Percentiles rank a stretch among this genome's conserved stretches.
Conservation (phyloP, 2,113 vertebrate genomes). For the Diphyllodes magnificus region DNA sequence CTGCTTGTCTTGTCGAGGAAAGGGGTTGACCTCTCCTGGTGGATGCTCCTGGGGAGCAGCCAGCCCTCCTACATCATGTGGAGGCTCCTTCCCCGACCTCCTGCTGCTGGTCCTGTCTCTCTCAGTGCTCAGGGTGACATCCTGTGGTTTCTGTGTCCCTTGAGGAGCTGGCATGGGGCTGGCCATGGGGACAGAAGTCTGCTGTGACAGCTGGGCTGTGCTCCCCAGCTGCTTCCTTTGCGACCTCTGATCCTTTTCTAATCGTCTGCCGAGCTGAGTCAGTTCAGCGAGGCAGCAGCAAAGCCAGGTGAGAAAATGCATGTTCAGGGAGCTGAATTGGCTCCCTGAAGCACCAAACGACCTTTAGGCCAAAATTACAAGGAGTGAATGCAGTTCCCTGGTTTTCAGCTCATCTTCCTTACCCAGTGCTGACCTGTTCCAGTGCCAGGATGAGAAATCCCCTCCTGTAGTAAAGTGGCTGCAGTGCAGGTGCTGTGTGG, state of each 20-base stretch:
- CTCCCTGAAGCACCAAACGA: neutral
- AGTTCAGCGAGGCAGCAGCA: neutral
- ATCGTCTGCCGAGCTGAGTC: neutral
- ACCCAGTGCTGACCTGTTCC: neutral
- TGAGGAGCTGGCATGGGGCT: neutral
- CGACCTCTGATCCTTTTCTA: neutral
- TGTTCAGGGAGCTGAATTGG: rapidly evolving
- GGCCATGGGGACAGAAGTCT: neutral
- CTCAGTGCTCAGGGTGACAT: neutral
- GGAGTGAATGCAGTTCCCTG: neutral
- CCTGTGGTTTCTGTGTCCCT: neutral
- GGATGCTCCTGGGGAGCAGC: neutral
- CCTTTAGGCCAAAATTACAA: neutral
- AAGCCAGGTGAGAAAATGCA: neutral
- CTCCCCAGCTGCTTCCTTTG: neutral
- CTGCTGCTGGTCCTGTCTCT: neutral
- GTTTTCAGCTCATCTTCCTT: neutral
- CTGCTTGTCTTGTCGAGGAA: neutral
- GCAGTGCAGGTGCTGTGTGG: rapidly evolving
- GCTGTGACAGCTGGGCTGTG: neutral
- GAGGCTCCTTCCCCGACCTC: neutral
- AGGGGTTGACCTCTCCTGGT: neutral
- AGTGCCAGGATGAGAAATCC: neutral
- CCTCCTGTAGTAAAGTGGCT: neutral
- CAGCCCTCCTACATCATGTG: neutral